phyloP scores from a whole-genome alignment of 2,797 vertebrate genomes.

The Tauraco hartlaubi region DNA sequence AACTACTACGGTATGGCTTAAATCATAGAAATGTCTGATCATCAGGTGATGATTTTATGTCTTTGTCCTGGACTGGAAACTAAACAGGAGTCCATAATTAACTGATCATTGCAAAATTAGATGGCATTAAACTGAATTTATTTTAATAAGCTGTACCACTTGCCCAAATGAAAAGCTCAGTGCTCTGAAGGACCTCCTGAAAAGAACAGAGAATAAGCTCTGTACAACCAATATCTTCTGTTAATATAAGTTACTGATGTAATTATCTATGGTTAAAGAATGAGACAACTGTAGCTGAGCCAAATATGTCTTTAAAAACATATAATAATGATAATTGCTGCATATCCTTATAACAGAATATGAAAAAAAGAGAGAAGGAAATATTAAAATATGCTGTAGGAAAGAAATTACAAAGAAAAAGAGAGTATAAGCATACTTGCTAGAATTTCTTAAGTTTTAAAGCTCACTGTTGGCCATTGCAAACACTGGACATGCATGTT shows the following conservation, averaged over 20 bases:
- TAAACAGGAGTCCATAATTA: constrained; percentile 40
- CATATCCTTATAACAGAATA: not conserved
- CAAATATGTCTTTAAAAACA: not conserved
- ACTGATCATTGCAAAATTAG: constrained; percentile 50
- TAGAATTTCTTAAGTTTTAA: not conserved
- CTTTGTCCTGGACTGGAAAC: not conserved
- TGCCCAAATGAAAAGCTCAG: constrained; percentile 28
- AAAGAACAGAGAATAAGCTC: not conserved
- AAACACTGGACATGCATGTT: not conserved
- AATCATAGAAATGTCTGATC: not conserved
- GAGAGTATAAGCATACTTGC: not conserved
- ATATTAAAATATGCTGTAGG: not conserved
- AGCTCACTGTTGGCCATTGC: not conserved
- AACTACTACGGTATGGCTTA: not conserved
- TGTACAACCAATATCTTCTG: not conserved
- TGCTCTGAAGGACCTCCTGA: constrained; percentile 11
- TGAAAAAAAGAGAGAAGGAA: not conserved
- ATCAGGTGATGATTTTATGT: constrained; percentile 13
- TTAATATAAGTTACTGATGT: constrained; percentile 6
- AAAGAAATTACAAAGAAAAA: not conserved
- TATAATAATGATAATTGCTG: not conserved
- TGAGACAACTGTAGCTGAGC: not conserved
- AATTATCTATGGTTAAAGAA: constrained; percentile 21
- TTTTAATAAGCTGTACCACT: constrained; percentile 40
- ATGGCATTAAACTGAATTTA: constrained; percentile 36